Conservation (phyloP, 1,140 invertebrate species). For the Eupristina koningsbergeri region DNA sequence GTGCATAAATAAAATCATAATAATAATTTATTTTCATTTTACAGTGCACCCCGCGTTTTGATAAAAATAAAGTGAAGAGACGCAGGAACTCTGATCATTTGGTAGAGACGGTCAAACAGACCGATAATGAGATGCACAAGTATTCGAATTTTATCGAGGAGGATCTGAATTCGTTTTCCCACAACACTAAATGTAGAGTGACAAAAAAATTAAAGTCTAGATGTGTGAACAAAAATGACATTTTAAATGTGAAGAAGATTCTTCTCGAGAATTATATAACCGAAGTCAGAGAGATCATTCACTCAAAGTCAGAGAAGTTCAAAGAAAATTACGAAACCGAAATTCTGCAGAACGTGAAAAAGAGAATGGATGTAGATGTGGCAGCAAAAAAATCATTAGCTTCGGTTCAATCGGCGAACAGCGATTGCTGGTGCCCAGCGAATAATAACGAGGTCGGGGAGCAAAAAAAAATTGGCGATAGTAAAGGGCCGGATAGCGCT, state of each 20-base stretch:
- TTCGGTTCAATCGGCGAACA: background rate
- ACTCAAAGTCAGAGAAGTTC: slow-evolving; percentile 20
- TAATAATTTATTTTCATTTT: background rate
- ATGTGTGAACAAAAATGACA: background rate
- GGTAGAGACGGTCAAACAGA: background rate
- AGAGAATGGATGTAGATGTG: slow-evolving; percentile 21
- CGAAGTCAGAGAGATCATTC: slow-evolving; percentile 41
- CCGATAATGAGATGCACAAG: background rate
- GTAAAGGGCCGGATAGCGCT: background rate
- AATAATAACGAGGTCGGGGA: too few relatives aligned
- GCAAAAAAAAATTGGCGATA: too few relatives aligned
- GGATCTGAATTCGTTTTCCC: background rate
- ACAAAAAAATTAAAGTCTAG: background rate
- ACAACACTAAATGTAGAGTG: background rate
- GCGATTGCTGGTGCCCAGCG: too few relatives aligned
- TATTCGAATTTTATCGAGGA: slow-evolving; percentile 26
- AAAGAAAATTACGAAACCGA: slow-evolving; percentile 54
- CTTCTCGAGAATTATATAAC: slow-evolving; percentile 43
- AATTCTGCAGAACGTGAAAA: slow-evolving; percentile 22
- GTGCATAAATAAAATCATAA: too few relatives aligned
- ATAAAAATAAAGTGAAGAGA: background rate
- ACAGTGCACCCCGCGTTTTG: too few relatives aligned
- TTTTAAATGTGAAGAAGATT: slow-evolving; percentile 10
- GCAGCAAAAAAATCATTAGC: background rate
- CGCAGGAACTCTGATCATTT: background rate